phyloP scores from a whole-genome alignment of 2,888 invertebrate species.

The Rutpela maculata region DNA sequence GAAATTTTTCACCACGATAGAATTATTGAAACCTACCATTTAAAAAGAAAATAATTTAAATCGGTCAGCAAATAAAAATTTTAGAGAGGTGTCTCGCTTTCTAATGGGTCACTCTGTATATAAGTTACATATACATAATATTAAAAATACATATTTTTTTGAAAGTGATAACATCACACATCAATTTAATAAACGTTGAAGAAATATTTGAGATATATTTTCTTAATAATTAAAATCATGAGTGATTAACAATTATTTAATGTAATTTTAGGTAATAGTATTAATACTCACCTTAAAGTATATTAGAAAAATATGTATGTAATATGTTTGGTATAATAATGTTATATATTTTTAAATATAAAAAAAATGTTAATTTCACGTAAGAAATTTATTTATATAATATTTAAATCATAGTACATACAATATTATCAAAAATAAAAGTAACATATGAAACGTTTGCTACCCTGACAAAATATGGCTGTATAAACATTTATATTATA shows the following conservation, averaged over 20 bases:
- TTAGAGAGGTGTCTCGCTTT: too few relatives aligned
- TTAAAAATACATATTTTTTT: not conserved
- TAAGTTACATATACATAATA: not conserved
- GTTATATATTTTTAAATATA: not conserved
- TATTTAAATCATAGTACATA: not conserved
- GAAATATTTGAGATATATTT: not conserved
- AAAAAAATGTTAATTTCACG: not conserved
- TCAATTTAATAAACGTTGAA: not conserved
- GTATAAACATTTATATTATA: not conserved
- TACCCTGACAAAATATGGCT: not conserved
- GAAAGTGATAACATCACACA: not conserved
- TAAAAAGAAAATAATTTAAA: too few relatives aligned
- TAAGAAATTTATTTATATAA: constrained; percentile 8
- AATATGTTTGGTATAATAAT: not conserved
- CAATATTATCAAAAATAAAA: not conserved
- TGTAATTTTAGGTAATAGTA: not conserved
- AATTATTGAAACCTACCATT: too few relatives aligned
- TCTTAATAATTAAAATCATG: too few relatives aligned
- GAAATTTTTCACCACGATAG: too few relatives aligned
- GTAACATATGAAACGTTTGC: not conserved
- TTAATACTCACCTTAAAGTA: not conserved
- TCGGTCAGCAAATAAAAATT: too few relatives aligned
- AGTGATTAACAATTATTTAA: too few relatives aligned
- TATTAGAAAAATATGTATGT: not conserved
- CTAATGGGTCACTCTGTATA: too few relatives aligned